phyloP scores from a whole-genome alignment of 2,888 invertebrate genomes.

The Euclidia mi region DNA sequence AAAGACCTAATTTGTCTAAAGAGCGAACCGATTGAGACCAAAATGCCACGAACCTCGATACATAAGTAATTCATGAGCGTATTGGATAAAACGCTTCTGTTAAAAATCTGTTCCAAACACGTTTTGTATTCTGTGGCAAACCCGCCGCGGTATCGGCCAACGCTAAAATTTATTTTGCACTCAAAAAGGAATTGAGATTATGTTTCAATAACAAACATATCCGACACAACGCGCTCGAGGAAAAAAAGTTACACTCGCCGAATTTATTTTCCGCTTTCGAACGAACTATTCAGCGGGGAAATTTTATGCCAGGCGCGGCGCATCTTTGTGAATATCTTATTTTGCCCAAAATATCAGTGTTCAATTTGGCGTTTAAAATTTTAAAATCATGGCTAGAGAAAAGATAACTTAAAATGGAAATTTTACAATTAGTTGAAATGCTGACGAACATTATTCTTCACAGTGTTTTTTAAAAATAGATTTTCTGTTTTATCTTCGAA shows the following conservation, averaged over 20 bases:
- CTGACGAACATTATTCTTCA: too few species aligned
- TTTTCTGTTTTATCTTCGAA: neutral
- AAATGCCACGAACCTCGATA: conserved; percentile 41
- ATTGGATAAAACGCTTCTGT: conserved; percentile 49
- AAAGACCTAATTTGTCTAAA: conserved; percentile 27
- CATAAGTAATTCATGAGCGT: conserved; percentile 49
- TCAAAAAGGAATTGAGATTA: conserved; percentile 78
- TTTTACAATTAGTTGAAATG: too few species aligned
- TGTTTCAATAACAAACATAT: conserved; percentile 79
- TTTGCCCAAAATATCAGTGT: conserved; percentile 6
- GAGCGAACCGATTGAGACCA: conserved; percentile 30
- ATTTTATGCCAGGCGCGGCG: conserved; percentile 33
- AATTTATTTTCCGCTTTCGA: conserved; percentile 60
- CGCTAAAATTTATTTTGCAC: conserved; percentile 76
- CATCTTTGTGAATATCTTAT: conserved; percentile 41
- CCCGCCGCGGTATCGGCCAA: conserved; percentile 59
- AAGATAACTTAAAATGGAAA: neutral
- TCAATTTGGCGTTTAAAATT: neutral
- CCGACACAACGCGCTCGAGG: conserved; percentile 62
- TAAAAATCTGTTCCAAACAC: conserved; percentile 57
- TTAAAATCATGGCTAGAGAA: neutral
- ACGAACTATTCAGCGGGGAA: conserved; percentile 50
- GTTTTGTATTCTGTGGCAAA: conserved; percentile 56
- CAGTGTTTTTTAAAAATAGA: neutral
- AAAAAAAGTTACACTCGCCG: conserved; percentile 67